These are phyloP conservation scores for Ethmia dodecea DNA, from an alignment of 2,888 invertebrate genomes.

Conservation along the genomic window DNA sequence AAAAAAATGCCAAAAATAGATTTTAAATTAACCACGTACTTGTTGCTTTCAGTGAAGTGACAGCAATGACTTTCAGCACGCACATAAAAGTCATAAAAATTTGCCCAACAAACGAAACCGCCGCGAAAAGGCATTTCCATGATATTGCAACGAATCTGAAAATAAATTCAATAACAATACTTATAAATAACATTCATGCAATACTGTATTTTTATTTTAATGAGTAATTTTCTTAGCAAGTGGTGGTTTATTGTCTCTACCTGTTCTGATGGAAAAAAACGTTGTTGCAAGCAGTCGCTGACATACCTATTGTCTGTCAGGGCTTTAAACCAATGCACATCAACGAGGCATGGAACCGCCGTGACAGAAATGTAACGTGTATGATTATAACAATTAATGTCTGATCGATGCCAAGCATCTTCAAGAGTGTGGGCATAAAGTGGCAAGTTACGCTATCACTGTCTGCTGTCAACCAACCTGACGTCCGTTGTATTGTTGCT, in stretches of 20 bases:
- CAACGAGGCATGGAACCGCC: neutral
- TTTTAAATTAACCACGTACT: conserved; percentile 34
- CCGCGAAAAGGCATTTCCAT: conserved; percentile 49
- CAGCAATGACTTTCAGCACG: conserved; percentile 31
- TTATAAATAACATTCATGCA: neutral
- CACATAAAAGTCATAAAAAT: conserved; percentile 49
- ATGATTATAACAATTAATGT: neutral
- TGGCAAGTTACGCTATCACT: no score
- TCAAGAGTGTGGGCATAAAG: no score
- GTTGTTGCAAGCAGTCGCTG: neutral
- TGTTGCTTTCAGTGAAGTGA: conserved; percentile 40
- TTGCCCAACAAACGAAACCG: conserved; percentile 51
- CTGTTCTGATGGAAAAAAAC: neutral
- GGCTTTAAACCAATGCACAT: neutral
- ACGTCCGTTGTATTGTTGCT: conserved; percentile 26
- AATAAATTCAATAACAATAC: conserved; percentile 12
- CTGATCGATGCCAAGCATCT: neutral
- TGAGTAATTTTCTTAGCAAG: neutral
- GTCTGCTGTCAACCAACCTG: neutral
- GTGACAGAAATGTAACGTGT: neutral
- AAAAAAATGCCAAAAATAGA: neutral
- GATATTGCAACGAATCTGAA: conserved; percentile 50
- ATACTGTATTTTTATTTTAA: neutral
- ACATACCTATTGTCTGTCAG: neutral
- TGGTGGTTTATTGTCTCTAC: neutral